phyloP scores from a whole-genome alignment of 2,888 invertebrate genomes.

The Xanthia icteritia region DNA sequence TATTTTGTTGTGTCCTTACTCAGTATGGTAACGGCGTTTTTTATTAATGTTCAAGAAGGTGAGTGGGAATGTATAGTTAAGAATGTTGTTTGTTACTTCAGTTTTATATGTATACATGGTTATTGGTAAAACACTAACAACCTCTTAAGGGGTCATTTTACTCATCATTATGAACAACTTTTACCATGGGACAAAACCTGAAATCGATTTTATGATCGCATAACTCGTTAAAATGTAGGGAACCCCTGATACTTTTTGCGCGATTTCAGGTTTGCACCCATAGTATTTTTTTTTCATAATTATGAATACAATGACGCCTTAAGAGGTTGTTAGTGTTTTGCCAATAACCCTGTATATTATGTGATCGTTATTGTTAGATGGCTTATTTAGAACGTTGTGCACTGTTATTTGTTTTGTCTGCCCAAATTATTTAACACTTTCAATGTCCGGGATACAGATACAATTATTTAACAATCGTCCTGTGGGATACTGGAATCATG shows the following conservation, averaged over 20 bases:
- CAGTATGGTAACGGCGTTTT: neutral
- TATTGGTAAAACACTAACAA: no score
- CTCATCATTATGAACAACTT: no score
- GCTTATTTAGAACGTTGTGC: conserved; percentile 17
- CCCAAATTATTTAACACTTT: conserved; percentile 6
- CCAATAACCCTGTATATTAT: neutral
- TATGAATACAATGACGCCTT: no score
- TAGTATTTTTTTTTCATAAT: no score
- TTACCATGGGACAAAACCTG: no score
- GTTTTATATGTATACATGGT: neutral
- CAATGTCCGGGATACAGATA: neutral
- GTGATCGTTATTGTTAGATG: conserved; percentile 9
- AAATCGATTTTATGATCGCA: no score
- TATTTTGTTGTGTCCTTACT: neutral
- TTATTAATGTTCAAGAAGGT: neutral
- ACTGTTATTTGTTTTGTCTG: conserved; percentile 14
- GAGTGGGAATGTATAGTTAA: conserved; percentile 6
- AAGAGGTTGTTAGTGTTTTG: no score
- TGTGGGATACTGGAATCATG: conserved; percentile 3
- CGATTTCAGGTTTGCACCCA: no score
- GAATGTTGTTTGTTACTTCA: neutral
- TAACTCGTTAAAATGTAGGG: no score
- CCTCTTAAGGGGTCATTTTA: no score
- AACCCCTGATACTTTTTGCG: no score
- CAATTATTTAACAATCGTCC: neutral